phyloP scores from a whole-genome alignment of 2,888 invertebrate species.

The Cryptus armator region DNA sequence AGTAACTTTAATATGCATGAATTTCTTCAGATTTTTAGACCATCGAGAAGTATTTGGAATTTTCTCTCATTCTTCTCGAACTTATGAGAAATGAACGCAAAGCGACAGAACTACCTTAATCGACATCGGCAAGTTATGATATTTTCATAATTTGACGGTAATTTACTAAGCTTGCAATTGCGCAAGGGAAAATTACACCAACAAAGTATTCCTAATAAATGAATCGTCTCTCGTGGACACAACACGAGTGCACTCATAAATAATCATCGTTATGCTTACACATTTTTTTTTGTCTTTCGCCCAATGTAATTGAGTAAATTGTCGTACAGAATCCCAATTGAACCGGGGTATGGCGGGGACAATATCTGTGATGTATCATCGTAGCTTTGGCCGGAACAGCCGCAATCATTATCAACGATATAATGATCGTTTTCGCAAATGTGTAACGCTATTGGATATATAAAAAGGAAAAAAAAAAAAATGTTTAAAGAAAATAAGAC shows the following conservation, averaged over 20 bases:
- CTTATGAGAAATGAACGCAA: too few species aligned
- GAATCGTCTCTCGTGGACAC: neutral
- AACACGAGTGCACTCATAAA: neutral
- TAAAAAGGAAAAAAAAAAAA: constrained; percentile 32
- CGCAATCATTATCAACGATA: constrained; percentile 34
- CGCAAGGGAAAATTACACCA: constrained; percentile 26
- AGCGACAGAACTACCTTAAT: too few species aligned
- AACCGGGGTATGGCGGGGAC: constrained; percentile 10
- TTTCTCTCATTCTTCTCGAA: too few species aligned
- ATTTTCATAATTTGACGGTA: too few species aligned
- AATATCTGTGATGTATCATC: constrained; percentile 28
- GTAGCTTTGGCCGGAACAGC: constrained; percentile 40
- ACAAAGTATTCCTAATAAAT: constrained; percentile 5
- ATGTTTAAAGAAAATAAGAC: constrained; percentile 21
- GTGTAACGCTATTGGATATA: constrained; percentile 25
- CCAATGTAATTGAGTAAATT: constrained; percentile 17
- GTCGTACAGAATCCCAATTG: constrained; percentile 25
- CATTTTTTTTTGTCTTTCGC: constrained; percentile 2
- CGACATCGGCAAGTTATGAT: too few species aligned
- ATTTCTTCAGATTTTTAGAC: too few species aligned
- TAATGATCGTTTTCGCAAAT: constrained; percentile 31
- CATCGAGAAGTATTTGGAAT: too few species aligned
- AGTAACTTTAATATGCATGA: too few species aligned
- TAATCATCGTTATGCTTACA: neutral
- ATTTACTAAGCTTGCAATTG: neutral